A percentile compares a stretch with the other conserved stretches of the same genome.
These are phyloP conservation scores for Eupithecia insigniata DNA, from an alignment of 2,888 invertebrate species.

Conservation along the genomic window DNA sequence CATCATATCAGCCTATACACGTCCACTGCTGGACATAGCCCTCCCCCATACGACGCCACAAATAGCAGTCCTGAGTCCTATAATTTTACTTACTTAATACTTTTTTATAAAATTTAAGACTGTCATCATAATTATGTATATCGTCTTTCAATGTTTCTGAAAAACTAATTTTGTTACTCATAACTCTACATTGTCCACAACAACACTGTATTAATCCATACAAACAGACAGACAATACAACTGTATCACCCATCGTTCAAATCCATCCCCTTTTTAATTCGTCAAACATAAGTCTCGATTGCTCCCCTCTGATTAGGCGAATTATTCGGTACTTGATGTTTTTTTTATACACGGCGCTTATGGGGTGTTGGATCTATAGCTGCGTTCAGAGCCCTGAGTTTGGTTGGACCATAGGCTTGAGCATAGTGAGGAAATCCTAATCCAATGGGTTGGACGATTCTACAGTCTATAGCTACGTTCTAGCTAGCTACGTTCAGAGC, in stretches of 20 bases:
- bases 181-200: background rate
- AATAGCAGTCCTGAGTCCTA: too few species aligned
- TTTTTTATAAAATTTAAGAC: background rate
- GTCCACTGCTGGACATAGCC: too few species aligned
- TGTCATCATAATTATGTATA: background rate
- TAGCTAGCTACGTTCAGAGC: too few species aligned
- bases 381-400: too few species aligned
- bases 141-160: too few species aligned
- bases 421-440: too few species aligned
- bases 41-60: too few species aligned
- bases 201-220: conserved; percentile 2
- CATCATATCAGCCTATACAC: too few species aligned
- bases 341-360: conserved; percentile 24
- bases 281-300: conserved; percentile 67
- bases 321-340: conserved; percentile 53
- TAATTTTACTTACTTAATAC: too few species aligned
- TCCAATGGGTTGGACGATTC: too few species aligned
- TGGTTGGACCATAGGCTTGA: too few species aligned
- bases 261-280: conserved; percentile 74
- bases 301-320: conserved; percentile 61
- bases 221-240: conserved; percentile 11
- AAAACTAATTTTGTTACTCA: background rate
- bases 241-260: conserved; percentile 35
- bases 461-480: too few species aligned
- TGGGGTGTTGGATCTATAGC: background rate